These are phyloP conservation scores for Eupithecia insigniata DNA, from an alignment of 2,888 invertebrate genomes.

Conservation along the genomic window DNA sequence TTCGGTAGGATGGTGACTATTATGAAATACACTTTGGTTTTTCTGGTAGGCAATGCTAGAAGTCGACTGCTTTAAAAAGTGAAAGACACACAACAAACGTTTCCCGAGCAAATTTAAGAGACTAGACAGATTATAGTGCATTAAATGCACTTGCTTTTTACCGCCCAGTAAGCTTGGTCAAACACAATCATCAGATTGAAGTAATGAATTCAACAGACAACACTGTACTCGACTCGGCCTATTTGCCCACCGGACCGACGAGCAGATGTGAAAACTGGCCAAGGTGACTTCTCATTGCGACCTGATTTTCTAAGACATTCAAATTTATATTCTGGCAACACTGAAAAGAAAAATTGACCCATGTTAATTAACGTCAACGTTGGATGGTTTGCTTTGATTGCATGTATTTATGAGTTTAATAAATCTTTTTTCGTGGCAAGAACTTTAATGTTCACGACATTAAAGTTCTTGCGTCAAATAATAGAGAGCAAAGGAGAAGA, in stretches of 20 bases:
- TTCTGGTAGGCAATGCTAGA: neutral
- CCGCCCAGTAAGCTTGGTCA: constrained; percentile 7
- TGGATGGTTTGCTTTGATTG: neutral
- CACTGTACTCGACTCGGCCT: constrained; percentile 64
- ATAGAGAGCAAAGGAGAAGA: neutral
- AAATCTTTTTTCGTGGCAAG: too few species aligned
- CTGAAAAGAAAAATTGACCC: constrained; percentile 33
- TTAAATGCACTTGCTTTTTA: neutral
- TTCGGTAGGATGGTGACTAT: constrained; percentile 31
- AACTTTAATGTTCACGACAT: neutral
- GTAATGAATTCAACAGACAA: constrained; percentile 61
- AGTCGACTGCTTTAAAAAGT: neutral
- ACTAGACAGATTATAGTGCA: neutral
- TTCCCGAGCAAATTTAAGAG: neutral
- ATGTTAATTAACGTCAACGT: constrained; percentile 22
- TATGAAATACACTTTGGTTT: neutral
- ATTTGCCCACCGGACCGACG: constrained; percentile 72
- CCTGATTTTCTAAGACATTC: constrained; percentile 49
- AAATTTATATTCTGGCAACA: constrained; percentile 45
- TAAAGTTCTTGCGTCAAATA: neutral
- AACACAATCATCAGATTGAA: constrained; percentile 30
- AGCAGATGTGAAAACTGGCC: constrained; percentile 76
- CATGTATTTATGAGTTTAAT: neutral
- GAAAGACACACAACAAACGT: neutral
- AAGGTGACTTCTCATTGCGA: constrained; percentile 63